Conservation (phyloP, 2,888 invertebrate species). For the Pedicia rivosa region DNA sequence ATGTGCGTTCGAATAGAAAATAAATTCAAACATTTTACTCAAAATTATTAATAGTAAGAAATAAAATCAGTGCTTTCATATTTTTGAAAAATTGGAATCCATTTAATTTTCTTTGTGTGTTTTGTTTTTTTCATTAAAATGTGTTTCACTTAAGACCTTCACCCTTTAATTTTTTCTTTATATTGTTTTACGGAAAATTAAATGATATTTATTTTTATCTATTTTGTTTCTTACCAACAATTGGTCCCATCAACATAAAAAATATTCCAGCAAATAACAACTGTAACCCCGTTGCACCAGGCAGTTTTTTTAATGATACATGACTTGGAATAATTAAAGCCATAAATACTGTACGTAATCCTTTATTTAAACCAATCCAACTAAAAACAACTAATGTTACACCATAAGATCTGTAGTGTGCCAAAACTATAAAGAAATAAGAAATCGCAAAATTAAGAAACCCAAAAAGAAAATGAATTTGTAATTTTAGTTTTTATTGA, state of each 20-base stretch:
- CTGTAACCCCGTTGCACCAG: slow-evolving; percentile 52
- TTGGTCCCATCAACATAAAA: slow-evolving; percentile 43
- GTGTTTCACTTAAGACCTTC: no score
- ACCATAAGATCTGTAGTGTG: slow-evolving; percentile 23
- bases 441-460: not conserved
- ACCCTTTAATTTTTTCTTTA: no score
- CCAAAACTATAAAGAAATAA: slow-evolving; percentile 23
- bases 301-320: slow-evolving; percentile 46
- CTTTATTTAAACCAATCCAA: slow-evolving; percentile 48
- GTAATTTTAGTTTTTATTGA: slow-evolving; percentile 41
- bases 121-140: no score
- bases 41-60: no score
- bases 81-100: no score
- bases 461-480: slow-evolving; percentile 38
- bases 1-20: no score
- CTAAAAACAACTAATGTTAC: slow-evolving; percentile 34
- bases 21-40: no score
- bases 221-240: no score
- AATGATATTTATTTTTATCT: no score
- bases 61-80: no score
- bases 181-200: no score
- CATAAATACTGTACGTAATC: slow-evolving; percentile 54
- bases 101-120: no score
- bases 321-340: slow-evolving; percentile 49
- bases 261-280: slow-evolving; percentile 50